These are phyloP conservation scores for Peromyscus nudipes DNA, from an alignment of 2,797 vertebrate genomes.

Conservation along the genomic window DNA sequence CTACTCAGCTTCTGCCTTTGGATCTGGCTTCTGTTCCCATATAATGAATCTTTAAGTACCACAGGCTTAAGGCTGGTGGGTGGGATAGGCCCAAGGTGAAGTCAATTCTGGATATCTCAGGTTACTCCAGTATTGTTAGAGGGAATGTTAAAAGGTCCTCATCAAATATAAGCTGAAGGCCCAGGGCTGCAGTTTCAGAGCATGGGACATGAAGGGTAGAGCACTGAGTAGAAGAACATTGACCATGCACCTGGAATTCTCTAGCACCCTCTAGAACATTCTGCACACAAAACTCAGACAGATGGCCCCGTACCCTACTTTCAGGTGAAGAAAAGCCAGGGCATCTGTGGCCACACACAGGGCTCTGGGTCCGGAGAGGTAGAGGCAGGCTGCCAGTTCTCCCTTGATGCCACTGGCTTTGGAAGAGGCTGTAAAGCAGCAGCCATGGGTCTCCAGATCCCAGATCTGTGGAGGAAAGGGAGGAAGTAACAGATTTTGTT, in stretches of 20 bases:
- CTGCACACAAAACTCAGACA: background rate
- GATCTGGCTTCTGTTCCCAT: background rate
- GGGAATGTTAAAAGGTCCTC: background rate
- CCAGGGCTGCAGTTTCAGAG: fast-evolving
- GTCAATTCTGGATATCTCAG: background rate
- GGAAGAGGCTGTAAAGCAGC: conserved; percentile 87
- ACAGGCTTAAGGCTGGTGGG: too few species aligned
- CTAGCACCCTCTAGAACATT: background rate
- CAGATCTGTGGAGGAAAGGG: conserved; percentile 88
- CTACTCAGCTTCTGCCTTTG: background rate
- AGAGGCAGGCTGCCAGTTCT: conserved; percentile 87
- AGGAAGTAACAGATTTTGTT: background rate
- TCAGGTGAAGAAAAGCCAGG: conserved; percentile 87
- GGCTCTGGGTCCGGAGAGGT: conserved; percentile 82
- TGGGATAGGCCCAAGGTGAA: background rate
- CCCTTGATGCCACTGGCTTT: conserved; percentile 88
- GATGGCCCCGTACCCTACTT: conserved; percentile 85
- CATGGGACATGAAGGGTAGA: background rate
- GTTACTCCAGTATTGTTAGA: background rate
- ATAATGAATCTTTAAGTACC: background rate
- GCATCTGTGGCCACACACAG: conserved; percentile 88
- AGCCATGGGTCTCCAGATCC: conserved; percentile 90
- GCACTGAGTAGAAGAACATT: background rate
- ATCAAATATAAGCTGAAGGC: background rate
- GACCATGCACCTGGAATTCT: too few species aligned